Evolutionary conservation across 2,888 invertebrate genomes (phyloP).

Genomic region (Dryobota labecula): DNA sequence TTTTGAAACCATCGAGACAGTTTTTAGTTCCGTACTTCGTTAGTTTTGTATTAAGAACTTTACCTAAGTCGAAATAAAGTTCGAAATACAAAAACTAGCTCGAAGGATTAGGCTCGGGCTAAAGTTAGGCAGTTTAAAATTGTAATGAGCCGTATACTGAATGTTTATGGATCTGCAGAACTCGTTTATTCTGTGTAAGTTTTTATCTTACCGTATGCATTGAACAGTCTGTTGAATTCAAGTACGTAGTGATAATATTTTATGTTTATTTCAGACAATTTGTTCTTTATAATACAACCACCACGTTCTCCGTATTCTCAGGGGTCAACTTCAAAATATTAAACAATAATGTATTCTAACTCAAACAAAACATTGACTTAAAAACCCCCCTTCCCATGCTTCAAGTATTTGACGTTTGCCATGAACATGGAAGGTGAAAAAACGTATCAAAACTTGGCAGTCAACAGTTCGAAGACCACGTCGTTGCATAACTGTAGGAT

Average conservation of each 20-base stretch:
- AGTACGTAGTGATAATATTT: neutral
- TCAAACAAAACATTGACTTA: neutral
- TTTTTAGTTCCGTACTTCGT: no score
- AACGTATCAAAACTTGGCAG: neutral
- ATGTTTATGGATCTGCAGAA: neutral
- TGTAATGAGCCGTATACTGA: neutral
- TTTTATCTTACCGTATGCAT: no score
- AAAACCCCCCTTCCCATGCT: neutral
- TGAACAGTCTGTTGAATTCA: neutral
- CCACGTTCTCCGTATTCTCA: no score
- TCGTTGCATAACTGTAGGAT: conserved; percentile 5
- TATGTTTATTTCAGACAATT: no score
- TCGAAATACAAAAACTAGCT: no score
- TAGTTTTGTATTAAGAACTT: no score
- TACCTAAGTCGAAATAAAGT: no score
- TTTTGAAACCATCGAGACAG: no score
- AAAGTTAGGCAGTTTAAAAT: neutral
- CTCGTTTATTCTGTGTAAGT: neutral
- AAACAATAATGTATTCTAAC: neutral
- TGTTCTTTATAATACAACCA: no score
- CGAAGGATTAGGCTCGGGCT: no score
- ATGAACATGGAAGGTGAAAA: neutral
- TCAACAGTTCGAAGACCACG: conserved; percentile 2
- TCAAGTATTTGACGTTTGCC: neutral
- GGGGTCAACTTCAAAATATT: neutral